Evolutionary conservation across 2,113 vertebrate genomes (phyloP), one percentile per base, ranked within the genome.

Genomic region (Petrocephalus zakoni): DNA sequence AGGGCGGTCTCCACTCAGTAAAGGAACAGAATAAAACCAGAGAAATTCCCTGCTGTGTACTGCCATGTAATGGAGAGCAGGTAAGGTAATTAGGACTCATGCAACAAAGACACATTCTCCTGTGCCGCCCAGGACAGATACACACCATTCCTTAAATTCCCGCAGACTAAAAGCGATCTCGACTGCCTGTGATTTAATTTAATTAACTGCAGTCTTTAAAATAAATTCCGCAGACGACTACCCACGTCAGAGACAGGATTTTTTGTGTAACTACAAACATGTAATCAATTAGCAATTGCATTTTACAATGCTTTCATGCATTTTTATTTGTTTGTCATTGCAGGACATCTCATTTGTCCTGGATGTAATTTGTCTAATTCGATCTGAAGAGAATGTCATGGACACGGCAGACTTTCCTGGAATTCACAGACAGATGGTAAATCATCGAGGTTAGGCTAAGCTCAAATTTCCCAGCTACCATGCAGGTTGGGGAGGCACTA

Each of bases 101-200:
- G 19, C 49, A 86, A 52, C 9, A 37, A 34, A 87, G 86, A 47
- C 56, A n/a, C 34, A 64, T 64, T 86, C 52, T 42, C 34, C 42
- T 51, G 42, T 52, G 11, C 51, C 13, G 25, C 61, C 8, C 13
- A 11, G 22, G 61, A 49, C 22, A 51, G 11, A 51, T 72, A 29
- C 10, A 87, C 42, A 72, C 42, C 58, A 19, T 87, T 49, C 61
- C 61, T 87, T 68, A 87, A 68, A 58, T 87, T 64, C 56, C 42
- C 22, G 15, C 58, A 68, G n/a, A 87, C 3, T 37, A 49, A 25
- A 68, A 72, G n/a, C 58, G 72, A 72, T 10, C 34, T 46, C 55
- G 19, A 42, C 58, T n/a, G 58, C 56, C 88, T 61, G 78, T 64
- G 49, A 86, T 89, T 64, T 85, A 85, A 89, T 85, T 85, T 72